Evolutionary conservation across 2,113 vertebrate genomes (phyloP), one percentile per base, ranked within the genome.

Genomic region (Anarrhichthys ocellatus): DNA sequence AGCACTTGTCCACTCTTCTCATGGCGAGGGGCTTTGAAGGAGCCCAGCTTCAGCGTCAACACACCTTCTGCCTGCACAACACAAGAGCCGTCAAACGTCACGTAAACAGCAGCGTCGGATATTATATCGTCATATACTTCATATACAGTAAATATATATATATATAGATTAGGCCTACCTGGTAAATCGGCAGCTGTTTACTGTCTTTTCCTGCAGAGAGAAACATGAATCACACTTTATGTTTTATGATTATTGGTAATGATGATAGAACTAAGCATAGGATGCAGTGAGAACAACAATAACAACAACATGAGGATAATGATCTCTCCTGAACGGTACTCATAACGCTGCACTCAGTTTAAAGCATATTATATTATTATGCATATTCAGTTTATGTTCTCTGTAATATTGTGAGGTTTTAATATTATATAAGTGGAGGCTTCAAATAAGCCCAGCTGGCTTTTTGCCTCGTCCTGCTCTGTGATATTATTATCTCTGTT

Each of bases 1-100:
- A 98, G 96, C 81, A 97, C 97, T 80, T 97, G 96, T 4, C 97
- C 98, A 0, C 96, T 97, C 46, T 87, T 93, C 0, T 94, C 87
- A 0, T 75, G 62, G 0, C 90, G 94, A 38, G 95, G 93, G 0
- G 95, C 93, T 90, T 96, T 96, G 66, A 96, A 75, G 9, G 98
- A 96, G 44, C 98, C 98, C 77, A 98, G 93, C 82, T 96, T 97
- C 54, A 99, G 91, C 0, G 93, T 95, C n/a, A 97, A 83, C 0
- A 97, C 86, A 0, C 46, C 87, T 22, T 66, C 29, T 6, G 92
- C 93, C 86, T 96, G 95, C 13, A 93, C 44, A 44, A 32, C 32
- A 64, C 20, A 24, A 40, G 9, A 14, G 3, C 7, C 27, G 29
- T 50, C n/a, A 59, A 1, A 68, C 6, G 4, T 38, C 2, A 96